A percentile compares a stretch with the other conserved stretches of the same genome.
These are phyloP conservation scores for Malachius bipustulatus DNA, from an alignment of 2,888 invertebrate genomes.

Conservation along the genomic window DNA sequence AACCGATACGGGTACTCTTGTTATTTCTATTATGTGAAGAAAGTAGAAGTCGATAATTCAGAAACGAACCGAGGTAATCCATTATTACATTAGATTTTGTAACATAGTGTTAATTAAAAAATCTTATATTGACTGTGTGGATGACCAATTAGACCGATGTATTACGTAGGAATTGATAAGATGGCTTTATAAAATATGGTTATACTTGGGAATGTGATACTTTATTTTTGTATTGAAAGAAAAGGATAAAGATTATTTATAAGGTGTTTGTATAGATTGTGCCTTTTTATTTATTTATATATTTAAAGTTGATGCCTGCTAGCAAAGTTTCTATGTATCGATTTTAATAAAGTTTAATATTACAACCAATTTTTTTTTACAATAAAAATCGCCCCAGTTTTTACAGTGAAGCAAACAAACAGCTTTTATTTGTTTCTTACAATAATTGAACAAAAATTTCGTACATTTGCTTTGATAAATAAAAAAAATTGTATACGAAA, in stretches of 20 bases:
- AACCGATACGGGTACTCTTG: too few relatives aligned
- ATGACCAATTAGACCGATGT: background rate
- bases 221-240: conserved; percentile 35
- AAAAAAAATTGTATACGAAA: too few relatives aligned
- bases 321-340: conserved; percentile 29
- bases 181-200: too few relatives aligned
- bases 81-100: background rate
- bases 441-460: too few relatives aligned
- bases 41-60: too few relatives aligned
- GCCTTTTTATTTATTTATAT: conserved; percentile 37
- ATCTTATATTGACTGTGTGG: conserved; percentile 1
- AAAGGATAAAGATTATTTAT: conserved; percentile 29
- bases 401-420: too few relatives aligned
- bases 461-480: too few relatives aligned
- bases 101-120: conserved; percentile 1
- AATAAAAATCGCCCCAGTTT: too few relatives aligned
- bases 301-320: conserved; percentile 29
- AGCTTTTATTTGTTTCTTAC: too few relatives aligned
- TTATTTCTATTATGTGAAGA: too few relatives aligned
- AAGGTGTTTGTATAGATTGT: conserved; percentile 33
- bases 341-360: conserved; percentile 30
- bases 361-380: too few relatives aligned
- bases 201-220: conserved; percentile 35
- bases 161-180: too few relatives aligned
- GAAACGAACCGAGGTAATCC: background rate